These are phyloP conservation scores for Siderastrea siderea DNA, from an alignment of 92 coral and sea anemone species.

Conservation along the genomic window DNA sequence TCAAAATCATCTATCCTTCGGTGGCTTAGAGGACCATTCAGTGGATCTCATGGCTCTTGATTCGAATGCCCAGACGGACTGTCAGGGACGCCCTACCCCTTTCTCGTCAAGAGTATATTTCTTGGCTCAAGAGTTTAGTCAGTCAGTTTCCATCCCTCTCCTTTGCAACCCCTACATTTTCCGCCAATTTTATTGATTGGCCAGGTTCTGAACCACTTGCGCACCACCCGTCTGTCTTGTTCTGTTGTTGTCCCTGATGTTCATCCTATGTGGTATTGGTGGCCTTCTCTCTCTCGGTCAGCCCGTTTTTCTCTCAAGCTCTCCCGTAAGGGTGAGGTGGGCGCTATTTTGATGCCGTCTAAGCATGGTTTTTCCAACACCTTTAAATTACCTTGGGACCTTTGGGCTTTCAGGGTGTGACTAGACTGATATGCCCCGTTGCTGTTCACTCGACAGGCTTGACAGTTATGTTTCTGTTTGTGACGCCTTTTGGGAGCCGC, in stretches of 20 bases:
- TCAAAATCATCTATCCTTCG: constrained; percentile 13
- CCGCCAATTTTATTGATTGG: constrained; percentile 13
- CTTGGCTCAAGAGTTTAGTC: not conserved
- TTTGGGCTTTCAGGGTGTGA: constrained; percentile 17
- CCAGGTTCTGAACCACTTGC: constrained; percentile 5
- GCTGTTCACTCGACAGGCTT: too few relatives aligned
- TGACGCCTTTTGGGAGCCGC: too few relatives aligned
- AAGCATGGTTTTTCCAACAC: constrained; percentile 14
- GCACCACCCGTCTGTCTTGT: not conserved
- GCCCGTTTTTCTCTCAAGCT: not conserved
- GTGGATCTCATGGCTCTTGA: constrained; percentile 23
- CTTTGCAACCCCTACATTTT: constrained; percentile 30
- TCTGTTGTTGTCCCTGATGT: constrained; percentile 41
- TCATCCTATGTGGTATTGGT: constrained; percentile 33
- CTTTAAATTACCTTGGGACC: constrained; percentile 35
- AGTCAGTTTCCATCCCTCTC: not conserved
- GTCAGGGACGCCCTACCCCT: not conserved
- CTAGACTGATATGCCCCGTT: not conserved
- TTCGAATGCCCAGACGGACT: not conserved
- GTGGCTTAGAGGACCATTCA: constrained; percentile 29
- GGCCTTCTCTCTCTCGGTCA: constrained; percentile 15
- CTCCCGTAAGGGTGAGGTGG: constrained; percentile 16
- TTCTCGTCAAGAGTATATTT: constrained; percentile 1
- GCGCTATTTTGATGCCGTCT: constrained; percentile 4
- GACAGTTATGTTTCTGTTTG: too few relatives aligned